Conservation (phyloP, 2,888 invertebrate species). For the Drosophila anomelani region DNA sequence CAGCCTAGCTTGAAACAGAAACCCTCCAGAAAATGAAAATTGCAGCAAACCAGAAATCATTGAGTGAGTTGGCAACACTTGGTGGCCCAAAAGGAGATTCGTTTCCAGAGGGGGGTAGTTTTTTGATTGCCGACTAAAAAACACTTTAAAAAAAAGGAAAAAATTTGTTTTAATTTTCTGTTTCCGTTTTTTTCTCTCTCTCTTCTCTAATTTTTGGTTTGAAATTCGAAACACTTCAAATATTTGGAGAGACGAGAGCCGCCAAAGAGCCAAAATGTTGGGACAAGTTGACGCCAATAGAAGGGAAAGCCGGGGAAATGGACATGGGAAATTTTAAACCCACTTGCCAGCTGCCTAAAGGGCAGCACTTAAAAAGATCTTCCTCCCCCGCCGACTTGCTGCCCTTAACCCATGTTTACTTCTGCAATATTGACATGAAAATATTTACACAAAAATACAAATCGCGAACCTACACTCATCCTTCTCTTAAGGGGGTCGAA, state of each 20-base stretch:
- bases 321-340: conserved; percentile 75
- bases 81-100: conserved; percentile 46
- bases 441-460: conserved; percentile 71
- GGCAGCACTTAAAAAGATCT: conserved; percentile 62
- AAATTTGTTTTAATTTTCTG: conserved; percentile 28
- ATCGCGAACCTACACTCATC: conserved; percentile 25
- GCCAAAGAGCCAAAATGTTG: conserved; percentile 52
- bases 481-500: not conserved
- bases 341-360: conserved; percentile 70
- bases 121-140: conserved; percentile 26
- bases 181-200: not conserved
- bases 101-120: conserved; percentile 23
- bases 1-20: conserved; percentile 79
- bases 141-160: conserved; percentile 48
- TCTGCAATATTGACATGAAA: conserved; percentile 74
- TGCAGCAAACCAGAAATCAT: conserved; percentile 54
- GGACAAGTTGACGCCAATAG: conserved; percentile 74
- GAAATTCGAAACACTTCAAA: conserved; percentile 79
- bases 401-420: conserved; percentile 58
- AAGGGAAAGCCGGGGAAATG: conserved; percentile 29
- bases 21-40: conserved; percentile 55
- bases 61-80: conserved; percentile 79
- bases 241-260: conserved; percentile 65
- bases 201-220: conserved; percentile 13
- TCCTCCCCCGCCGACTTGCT: not conserved